phyloP scores from a whole-genome alignment of 2,797 vertebrate genomes.

The Eulemur coronatus region DNA sequence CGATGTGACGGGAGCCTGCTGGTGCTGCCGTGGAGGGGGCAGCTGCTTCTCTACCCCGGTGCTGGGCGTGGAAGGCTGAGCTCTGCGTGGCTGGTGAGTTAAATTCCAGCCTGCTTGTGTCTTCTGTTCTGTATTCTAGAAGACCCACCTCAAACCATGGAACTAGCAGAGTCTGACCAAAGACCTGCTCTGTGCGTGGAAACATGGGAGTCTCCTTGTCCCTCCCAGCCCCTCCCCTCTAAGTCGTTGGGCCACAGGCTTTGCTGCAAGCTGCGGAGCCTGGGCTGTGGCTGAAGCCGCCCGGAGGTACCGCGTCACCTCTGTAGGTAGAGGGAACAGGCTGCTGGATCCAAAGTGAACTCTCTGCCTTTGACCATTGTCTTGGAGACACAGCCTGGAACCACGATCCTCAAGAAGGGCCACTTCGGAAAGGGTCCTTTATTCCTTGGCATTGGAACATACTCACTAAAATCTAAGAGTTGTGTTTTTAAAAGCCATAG shows the following conservation, averaged over 20 bases:
- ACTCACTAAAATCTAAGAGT: not conserved
- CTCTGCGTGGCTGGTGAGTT: not conserved
- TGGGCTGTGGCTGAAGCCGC: not conserved
- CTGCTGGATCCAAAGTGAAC: not conserved
- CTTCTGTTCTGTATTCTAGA: not conserved
- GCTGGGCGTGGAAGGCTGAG: too few species aligned
- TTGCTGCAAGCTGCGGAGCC: not conserved
- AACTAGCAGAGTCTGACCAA: not conserved
- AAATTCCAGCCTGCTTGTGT: not conserved
- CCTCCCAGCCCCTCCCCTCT: not conserved
- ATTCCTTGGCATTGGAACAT: not conserved
- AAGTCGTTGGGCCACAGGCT: not conserved
- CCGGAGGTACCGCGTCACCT: not conserved
- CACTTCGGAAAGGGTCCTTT: not conserved
- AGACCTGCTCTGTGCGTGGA: not conserved
- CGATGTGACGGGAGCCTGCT: not conserved
- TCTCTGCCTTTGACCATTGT: not conserved
- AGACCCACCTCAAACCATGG: not conserved
- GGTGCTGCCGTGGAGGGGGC: fast-evolving
- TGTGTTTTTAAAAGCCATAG: not conserved
- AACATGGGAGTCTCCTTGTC: not conserved
- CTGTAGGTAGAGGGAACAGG: not conserved
- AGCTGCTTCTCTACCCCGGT: not conserved
- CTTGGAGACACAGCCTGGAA: not conserved
- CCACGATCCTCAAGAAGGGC: not conserved